phyloP scores from a whole-genome alignment of 2,888 invertebrate genomes.

The Ectropis crepuscularia region DNA sequence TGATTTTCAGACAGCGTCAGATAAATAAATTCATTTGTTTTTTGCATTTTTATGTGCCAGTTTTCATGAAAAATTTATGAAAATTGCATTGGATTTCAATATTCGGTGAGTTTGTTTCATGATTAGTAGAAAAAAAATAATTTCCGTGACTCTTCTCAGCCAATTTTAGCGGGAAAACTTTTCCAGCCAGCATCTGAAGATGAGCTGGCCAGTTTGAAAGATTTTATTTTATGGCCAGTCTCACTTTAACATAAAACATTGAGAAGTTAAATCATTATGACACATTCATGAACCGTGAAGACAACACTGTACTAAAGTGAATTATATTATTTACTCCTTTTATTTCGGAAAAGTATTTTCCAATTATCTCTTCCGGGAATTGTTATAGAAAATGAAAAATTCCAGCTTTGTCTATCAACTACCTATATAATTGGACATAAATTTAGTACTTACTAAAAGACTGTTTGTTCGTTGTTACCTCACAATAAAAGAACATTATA shows the following conservation, averaged over 20 bases:
- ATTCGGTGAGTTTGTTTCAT: slow-evolving; percentile 42
- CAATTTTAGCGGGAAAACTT: slow-evolving; percentile 30
- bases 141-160: slow-evolving; percentile 16
- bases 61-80: slow-evolving; percentile 56
- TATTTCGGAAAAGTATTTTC: too few relatives aligned
- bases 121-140: slow-evolving; percentile 34
- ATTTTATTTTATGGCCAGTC: slow-evolving; percentile 61
- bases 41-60: slow-evolving; percentile 65
- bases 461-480: too few relatives aligned
- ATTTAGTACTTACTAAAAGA: too few relatives aligned
- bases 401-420: too few relatives aligned
- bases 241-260: slow-evolving; percentile 16
- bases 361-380: not conserved
- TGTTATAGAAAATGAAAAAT: not conserved
- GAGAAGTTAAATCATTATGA: slow-evolving; percentile 15
- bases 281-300: not conserved
- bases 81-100: slow-evolving; percentile 44
- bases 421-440: too few relatives aligned
- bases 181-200: slow-evolving; percentile 41
- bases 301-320: not conserved
- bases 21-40: slow-evolving; percentile 66
- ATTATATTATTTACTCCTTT: not conserved
- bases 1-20: slow-evolving; percentile 59
- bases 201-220: slow-evolving; percentile 55
- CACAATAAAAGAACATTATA: too few relatives aligned